A percentile compares a stretch with the other conserved stretches of the same genome.
phyloP scores from a whole-genome alignment of 2,888 invertebrate species.

The Plagodis pulveraria region DNA sequence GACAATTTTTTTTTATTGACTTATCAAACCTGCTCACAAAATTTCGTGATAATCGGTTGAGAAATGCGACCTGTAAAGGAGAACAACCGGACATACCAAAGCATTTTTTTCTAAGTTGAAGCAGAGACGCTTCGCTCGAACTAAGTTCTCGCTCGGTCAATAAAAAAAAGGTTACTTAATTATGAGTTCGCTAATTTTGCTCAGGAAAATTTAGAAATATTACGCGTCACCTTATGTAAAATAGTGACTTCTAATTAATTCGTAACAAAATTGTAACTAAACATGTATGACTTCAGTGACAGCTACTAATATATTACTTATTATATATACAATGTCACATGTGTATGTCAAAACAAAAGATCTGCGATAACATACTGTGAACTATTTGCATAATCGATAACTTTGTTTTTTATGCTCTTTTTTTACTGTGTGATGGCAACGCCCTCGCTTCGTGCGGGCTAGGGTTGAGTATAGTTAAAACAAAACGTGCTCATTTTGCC shows the following conservation, averaged over 20 bases:
- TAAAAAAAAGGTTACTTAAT: too few relatives aligned
- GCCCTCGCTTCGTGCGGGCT: conserved; percentile 35
- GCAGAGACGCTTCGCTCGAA: too few relatives aligned
- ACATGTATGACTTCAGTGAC: conserved; percentile 17
- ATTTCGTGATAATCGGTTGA: too few relatives aligned
- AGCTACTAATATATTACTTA: conserved; percentile 14
- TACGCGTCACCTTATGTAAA: too few relatives aligned
- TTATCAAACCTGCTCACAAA: too few relatives aligned
- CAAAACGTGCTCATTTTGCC: conserved; percentile 14
- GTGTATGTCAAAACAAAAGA: conserved; percentile 37
- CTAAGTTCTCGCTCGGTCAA: too few relatives aligned
- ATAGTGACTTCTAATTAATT: conserved; percentile 4
- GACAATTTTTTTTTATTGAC: too few relatives aligned
- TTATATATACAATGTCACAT: conserved; percentile 37
- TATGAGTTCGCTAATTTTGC: too few relatives aligned
- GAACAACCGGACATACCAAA: too few relatives aligned
- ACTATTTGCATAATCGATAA: conserved; percentile 34
- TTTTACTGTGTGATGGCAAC: conserved; percentile 40
- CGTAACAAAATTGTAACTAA: conserved; percentile 12
- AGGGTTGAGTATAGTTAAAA: background rate
- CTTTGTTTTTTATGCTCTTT: conserved; percentile 24
- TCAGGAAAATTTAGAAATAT: too few relatives aligned
- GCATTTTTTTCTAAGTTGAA: too few relatives aligned
- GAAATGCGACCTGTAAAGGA: too few relatives aligned
- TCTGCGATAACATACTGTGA: conserved; percentile 23